Evolutionary conservation across 64 coral and sea anemone species (phyloP).

Genomic region (Astreopora myriophthalma): DNA sequence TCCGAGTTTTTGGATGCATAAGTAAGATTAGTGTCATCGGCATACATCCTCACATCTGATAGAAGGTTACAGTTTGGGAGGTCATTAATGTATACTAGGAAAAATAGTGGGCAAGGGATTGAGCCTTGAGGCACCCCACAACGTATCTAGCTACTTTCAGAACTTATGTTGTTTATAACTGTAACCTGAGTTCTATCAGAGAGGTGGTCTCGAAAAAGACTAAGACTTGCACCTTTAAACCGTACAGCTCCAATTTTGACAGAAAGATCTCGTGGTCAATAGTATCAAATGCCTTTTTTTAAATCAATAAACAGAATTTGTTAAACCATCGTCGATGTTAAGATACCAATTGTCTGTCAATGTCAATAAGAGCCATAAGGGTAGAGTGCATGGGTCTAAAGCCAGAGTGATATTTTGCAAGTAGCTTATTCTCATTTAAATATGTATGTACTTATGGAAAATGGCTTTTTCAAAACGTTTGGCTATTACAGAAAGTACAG

Average conservation of each 20-base stretch:
- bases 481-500: too few relatives aligned
- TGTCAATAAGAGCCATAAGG: background rate
- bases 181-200: background rate
- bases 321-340: background rate
- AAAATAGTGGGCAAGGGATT: too few relatives aligned
- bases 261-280: background rate
- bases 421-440: too few relatives aligned
- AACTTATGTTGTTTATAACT: too few relatives aligned
- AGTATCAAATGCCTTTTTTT: background rate
- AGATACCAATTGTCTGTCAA: background rate
- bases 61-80: background rate
- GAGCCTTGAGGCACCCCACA: too few relatives aligned
- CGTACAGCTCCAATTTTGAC: too few relatives aligned
- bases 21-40: conserved; percentile 21
- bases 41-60: conserved; percentile 24
- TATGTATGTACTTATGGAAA: too few relatives aligned
- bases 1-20: background rate
- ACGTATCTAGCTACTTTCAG: too few relatives aligned
- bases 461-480: too few relatives aligned
- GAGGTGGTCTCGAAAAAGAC: background rate
- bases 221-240: too few relatives aligned
- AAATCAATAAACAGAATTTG: background rate
- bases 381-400: background rate
- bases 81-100: background rate
- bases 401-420: background rate